A percentile compares a stretch with the other conserved stretches of the same genome.
phyloP scores from a whole-genome alignment of 2,888 invertebrate species.

The Epicampocera succincta region DNA sequence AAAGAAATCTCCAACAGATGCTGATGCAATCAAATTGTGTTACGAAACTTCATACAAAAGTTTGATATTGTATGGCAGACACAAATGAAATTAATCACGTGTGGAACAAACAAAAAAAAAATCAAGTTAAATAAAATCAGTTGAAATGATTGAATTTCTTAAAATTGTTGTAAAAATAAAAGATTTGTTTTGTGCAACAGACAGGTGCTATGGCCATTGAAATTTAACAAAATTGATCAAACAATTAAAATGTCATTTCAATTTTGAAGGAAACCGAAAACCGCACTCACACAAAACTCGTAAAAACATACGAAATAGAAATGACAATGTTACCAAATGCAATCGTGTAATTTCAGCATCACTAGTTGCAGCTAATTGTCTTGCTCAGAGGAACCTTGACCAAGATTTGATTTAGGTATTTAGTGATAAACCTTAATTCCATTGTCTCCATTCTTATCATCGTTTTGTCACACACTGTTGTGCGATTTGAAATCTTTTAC shows the following conservation, averaged over 20 bases:
- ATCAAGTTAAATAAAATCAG: background rate
- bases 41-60: conserved; percentile 32
- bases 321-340: background rate
- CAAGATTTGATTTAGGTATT: too few relatives aligned
- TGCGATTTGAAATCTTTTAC: background rate
- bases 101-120: background rate
- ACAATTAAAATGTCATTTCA: conserved; percentile 57
- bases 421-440: too few relatives aligned
- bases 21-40: conserved; percentile 46
- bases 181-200: background rate
- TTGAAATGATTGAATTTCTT: background rate
- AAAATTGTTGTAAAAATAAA: background rate
- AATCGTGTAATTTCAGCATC: background rate
- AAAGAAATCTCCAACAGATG: conserved; percentile 6
- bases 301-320: background rate
- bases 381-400: too few relatives aligned
- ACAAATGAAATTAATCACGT: conserved; percentile 6
- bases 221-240: conserved; percentile 36
- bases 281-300: too few relatives aligned
- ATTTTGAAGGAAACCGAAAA: conserved; percentile 29
- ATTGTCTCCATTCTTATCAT: background rate
- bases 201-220: conserved; percentile 23
- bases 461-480: conserved; percentile 8
- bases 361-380: too few relatives aligned
- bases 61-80: background rate